Evolutionary conservation across 2,797 vertebrate genomes (phyloP).

Genomic region (Anguilla anguilla): DNA sequence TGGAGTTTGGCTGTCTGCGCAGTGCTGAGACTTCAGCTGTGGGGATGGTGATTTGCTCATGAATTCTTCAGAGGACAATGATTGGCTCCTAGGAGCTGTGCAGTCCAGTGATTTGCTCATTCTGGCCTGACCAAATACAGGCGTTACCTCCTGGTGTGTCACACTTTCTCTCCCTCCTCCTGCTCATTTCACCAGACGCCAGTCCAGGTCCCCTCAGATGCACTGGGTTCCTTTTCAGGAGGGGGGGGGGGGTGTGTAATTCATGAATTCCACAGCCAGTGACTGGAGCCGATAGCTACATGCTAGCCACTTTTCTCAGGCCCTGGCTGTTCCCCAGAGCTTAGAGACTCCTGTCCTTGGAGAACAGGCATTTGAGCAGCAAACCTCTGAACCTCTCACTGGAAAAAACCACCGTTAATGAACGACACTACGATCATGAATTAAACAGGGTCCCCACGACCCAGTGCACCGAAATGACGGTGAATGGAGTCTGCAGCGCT

Average conservation of each 20-base stretch:
- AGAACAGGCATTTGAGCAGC: neutral
- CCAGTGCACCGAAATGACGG: neutral
- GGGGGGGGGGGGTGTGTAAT: no score
- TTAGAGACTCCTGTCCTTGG: neutral
- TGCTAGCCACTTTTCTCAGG: neutral
- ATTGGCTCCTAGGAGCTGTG: neutral
- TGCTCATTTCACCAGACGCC: no score
- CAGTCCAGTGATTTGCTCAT: no score
- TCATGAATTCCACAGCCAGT: no score
- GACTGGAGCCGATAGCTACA: neutral
- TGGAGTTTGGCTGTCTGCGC: neutral
- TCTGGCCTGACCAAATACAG: no score
- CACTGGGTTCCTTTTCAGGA: no score
- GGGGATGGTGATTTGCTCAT: neutral
- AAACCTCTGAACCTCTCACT: neutral
- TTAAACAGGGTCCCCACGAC: conserved; percentile 4
- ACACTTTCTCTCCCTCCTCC: neutral
- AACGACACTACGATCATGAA: neutral
- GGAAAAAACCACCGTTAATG: neutral
- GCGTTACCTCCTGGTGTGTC: no score
- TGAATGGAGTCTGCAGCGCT: neutral
- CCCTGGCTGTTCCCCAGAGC: neutral
- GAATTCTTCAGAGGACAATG: neutral
- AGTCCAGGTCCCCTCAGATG: no score
- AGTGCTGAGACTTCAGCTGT: neutral